phyloP scores from a whole-genome alignment of 2,888 invertebrate species.

The Odontocerum albicorne region DNA sequence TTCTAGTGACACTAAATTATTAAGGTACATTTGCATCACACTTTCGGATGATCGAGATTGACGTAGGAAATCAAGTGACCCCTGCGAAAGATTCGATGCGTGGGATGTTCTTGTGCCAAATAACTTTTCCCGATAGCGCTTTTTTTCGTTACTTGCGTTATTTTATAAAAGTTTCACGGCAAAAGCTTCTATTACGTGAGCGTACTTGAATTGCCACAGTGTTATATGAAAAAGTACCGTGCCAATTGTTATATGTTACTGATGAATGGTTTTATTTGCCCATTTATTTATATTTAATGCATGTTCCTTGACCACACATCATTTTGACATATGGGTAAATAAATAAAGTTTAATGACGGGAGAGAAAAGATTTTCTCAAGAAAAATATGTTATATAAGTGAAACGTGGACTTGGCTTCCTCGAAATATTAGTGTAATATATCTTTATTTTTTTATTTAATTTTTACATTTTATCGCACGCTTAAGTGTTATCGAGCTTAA shows the following conservation, averaged over 20 bases:
- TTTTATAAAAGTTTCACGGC: slow-evolving; percentile 31
- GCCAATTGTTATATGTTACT: slow-evolving; percentile 15
- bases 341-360: background rate
- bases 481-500: too few species aligned
- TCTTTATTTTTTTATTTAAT: too few species aligned
- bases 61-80: slow-evolving; percentile 30
- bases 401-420: background rate
- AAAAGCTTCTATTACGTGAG: slow-evolving; percentile 31
- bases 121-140: slow-evolving; percentile 33
- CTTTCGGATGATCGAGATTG: slow-evolving; percentile 16
- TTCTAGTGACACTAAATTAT: slow-evolving; percentile 10
- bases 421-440: too few species aligned
- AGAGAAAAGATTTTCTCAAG: background rate
- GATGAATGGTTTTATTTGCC: slow-evolving; percentile 6
- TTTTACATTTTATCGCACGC: too few species aligned
- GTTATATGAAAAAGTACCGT: slow-evolving; percentile 13
- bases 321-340: background rate
- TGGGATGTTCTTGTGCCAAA: slow-evolving; percentile 33
- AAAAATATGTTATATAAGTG: background rate
- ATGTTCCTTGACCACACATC: background rate
- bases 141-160: slow-evolving; percentile 32
- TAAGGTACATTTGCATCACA: slow-evolving; percentile 2
- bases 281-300: background rate
- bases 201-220: slow-evolving; percentile 23
- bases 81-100: slow-evolving; percentile 23